Evolutionary conservation across 2,113 vertebrate species (phyloP).

Genomic region (Otocyon megalotis): DNA sequence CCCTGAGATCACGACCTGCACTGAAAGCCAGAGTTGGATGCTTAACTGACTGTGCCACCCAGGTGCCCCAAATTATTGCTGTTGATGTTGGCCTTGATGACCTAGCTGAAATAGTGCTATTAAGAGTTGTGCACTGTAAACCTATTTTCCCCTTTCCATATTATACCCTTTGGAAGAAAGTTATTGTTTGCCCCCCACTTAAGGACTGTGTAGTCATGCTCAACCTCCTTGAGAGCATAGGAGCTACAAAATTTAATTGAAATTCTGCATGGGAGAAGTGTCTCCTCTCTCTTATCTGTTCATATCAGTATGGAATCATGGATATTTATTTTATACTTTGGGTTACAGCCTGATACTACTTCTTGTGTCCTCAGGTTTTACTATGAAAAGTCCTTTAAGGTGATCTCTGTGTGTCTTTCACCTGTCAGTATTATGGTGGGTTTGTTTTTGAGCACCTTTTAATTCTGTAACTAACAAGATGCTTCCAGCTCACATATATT

Average conservation of each 20-base stretch:
- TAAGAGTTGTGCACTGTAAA: background rate
- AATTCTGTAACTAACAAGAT: background rate
- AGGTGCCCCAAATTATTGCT: background rate
- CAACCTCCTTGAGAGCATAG: background rate
- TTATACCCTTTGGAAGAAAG: background rate
- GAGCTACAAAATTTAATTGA: background rate
- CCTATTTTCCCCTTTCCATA: background rate
- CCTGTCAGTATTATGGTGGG: background rate
- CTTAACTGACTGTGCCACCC: background rate
- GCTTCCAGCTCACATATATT: background rate
- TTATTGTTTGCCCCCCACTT: background rate
- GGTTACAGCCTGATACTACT: background rate
- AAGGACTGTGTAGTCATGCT: background rate
- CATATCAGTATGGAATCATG: background rate
- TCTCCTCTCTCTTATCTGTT: background rate
- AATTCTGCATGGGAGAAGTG: background rate
- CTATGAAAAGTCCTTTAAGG: background rate
- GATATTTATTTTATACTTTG: background rate
- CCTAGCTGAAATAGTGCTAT: no score
- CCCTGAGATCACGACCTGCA: background rate
- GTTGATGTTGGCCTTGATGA: background rate
- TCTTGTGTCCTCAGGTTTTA: background rate
- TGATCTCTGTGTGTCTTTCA: background rate
- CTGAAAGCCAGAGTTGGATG: background rate
- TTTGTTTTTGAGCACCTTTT: background rate